phyloP scores from a whole-genome alignment of 2,888 invertebrate genomes.

The Drosophila leonis region DNA sequence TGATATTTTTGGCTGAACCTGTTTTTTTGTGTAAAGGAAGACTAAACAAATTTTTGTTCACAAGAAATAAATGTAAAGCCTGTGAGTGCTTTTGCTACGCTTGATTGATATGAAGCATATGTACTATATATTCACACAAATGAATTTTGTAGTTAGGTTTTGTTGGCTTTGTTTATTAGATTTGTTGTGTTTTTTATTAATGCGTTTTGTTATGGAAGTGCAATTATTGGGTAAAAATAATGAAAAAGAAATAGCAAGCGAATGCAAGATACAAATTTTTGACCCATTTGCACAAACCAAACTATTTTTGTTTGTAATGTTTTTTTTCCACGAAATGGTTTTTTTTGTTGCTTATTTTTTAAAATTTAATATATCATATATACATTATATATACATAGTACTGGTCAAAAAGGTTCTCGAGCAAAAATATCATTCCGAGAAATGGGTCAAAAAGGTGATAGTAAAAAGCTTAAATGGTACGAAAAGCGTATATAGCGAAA shows the following conservation, averaged over 20 bases:
- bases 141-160: slow-evolving; percentile 1
- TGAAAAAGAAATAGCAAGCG: slow-evolving; percentile 58
- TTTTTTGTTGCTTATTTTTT: slow-evolving; percentile 47
- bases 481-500: slow-evolving; percentile 27
- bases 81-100: slow-evolving; percentile 54
- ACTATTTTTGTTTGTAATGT: slow-evolving; percentile 1
- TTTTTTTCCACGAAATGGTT: slow-evolving; percentile 64
- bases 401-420: slow-evolving; percentile 76
- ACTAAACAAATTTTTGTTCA: slow-evolving; percentile 3
- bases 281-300: slow-evolving; percentile 53
- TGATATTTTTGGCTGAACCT: slow-evolving; percentile 84
- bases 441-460: slow-evolving; percentile 79
- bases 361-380: slow-evolving; percentile 2
- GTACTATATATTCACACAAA: slow-evolving; percentile 17
- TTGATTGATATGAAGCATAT: slow-evolving; percentile 23
- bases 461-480: slow-evolving; percentile 27
- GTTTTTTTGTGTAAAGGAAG: slow-evolving; percentile 23
- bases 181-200: slow-evolving; percentile 23
- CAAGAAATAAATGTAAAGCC: slow-evolving; percentile 10
- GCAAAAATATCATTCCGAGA: slow-evolving; percentile 86
- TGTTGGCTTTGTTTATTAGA: slow-evolving; percentile 26
- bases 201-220: slow-evolving; percentile 44
- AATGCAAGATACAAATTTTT: slow-evolving; percentile 63
- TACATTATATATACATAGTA: slow-evolving; percentile 29
- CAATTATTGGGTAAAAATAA: slow-evolving; percentile 27